These are phyloP conservation scores for Drosophila formosana DNA, from an alignment of 2,888 invertebrate species.

Conservation along the genomic window DNA sequence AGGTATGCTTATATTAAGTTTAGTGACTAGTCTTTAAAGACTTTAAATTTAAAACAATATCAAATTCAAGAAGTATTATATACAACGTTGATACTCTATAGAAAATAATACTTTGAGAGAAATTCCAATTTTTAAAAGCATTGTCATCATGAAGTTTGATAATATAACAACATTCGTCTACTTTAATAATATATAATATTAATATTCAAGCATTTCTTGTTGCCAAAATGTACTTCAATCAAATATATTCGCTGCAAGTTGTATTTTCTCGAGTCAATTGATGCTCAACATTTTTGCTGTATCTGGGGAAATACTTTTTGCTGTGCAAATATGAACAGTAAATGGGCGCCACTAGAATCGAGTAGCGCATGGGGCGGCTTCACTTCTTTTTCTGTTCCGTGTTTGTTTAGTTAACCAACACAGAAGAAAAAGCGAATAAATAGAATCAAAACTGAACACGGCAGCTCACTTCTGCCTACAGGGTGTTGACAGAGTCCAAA, in stretches of 20 bases:
- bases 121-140: too few species aligned
- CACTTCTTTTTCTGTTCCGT: neutral
- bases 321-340: constrained; percentile 20
- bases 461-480: constrained; percentile 1
- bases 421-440: neutral
- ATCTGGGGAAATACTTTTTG: constrained; percentile 10
- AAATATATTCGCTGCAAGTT: neutral
- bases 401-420: neutral
- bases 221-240: too few species aligned
- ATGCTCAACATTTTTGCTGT: neutral
- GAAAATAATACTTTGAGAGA: too few species aligned
- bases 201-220: too few species aligned
- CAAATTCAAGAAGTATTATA: too few species aligned
- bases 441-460: neutral
- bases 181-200: too few species aligned
- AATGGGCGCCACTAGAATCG: constrained; percentile 11
- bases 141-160: too few species aligned
- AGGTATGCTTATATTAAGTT: too few species aligned
- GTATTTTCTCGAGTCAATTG: neutral
- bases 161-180: too few species aligned
- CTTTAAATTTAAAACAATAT: too few species aligned
- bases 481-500: constrained; percentile 7
- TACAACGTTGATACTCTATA: too few species aligned
- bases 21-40: too few species aligned
- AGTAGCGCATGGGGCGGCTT: neutral